Evolutionary conservation across 1,140 invertebrate species (phyloP).

Genomic region (Apocrypta bakeri): DNA sequence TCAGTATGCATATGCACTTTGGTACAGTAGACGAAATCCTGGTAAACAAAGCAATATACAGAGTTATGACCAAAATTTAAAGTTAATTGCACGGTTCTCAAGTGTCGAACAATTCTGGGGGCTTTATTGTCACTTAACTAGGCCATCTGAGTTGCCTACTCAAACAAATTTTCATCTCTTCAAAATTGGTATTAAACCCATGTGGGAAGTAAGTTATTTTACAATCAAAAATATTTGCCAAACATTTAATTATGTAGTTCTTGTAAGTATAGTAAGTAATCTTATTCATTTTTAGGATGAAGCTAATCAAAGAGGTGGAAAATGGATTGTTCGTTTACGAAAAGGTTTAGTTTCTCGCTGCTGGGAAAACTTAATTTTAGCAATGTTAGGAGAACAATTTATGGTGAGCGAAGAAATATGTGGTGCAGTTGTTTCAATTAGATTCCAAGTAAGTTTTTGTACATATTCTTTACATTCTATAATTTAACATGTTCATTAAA

Average conservation of each 20-base stretch:
- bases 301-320: conserved; percentile 95
- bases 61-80: conserved; percentile 83
- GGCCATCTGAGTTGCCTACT: conserved; percentile 90
- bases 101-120: conserved; percentile 98
- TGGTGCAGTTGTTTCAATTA: conserved; percentile 96
- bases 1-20: conserved; percentile 92
- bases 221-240: not conserved
- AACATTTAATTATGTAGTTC: conserved; percentile 22
- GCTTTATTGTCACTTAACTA: conserved; percentile 92
- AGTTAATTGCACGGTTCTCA: conserved; percentile 88
- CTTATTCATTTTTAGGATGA: conserved; percentile 80
- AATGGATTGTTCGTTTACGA: conserved; percentile 96
- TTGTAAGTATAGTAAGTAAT: conserved; percentile 16
- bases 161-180: conserved; percentile 98
- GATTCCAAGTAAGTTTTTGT: conserved; percentile 83
- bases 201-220: conserved; percentile 89
- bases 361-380: conserved; percentile 99
- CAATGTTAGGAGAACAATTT: conserved; percentile 99
- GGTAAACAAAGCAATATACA: conserved; percentile 80
- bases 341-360: conserved; percentile 96
- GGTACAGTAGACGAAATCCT: conserved; percentile 87
- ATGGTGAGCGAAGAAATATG: conserved; percentile 99
- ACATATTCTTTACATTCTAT: not conserved
- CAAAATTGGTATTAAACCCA: conserved; percentile 98
- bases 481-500: not conserved